phyloP scores from a whole-genome alignment of 2,797 vertebrate species.

The Pogoniulus pusillus region DNA sequence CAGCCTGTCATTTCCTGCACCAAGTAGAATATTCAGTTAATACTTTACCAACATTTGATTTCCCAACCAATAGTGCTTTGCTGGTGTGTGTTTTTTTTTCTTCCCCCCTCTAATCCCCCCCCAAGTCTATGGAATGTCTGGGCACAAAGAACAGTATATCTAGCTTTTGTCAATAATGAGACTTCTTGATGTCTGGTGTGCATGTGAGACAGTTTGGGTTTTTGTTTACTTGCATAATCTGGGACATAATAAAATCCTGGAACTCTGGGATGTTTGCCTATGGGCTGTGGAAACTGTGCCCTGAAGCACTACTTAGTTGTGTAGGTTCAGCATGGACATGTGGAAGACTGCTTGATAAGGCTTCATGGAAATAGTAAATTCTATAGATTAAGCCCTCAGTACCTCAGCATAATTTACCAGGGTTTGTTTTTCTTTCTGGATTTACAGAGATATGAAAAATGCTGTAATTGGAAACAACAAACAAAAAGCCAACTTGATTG shows the following conservation, averaged over 20 bases:
- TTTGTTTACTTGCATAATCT: conserved; percentile 10
- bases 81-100: neutral
- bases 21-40: neutral
- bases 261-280: neutral
- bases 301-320: neutral
- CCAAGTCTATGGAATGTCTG: neutral
- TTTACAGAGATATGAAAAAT: conserved; percentile 99
- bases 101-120: neutral
- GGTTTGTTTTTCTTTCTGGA: conserved; percentile 74
- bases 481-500: conserved; percentile 99
- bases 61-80: neutral
- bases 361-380: conserved; percentile 54
- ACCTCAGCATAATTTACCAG: conserved; percentile 72
- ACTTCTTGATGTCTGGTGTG: neutral
- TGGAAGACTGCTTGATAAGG: conserved; percentile 39
- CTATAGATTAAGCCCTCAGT: conserved; percentile 65
- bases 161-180: neutral
- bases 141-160: neutral
- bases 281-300: neutral
- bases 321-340: conserved; percentile 26
- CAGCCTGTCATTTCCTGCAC: neutral
- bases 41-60: neutral
- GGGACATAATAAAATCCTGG: neutral
- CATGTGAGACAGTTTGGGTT: conserved; percentile 21
- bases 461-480: conserved; percentile 99